Evolutionary conservation across 2,113 vertebrate species (phyloP).

Genomic region (Hassar affinis): DNA sequence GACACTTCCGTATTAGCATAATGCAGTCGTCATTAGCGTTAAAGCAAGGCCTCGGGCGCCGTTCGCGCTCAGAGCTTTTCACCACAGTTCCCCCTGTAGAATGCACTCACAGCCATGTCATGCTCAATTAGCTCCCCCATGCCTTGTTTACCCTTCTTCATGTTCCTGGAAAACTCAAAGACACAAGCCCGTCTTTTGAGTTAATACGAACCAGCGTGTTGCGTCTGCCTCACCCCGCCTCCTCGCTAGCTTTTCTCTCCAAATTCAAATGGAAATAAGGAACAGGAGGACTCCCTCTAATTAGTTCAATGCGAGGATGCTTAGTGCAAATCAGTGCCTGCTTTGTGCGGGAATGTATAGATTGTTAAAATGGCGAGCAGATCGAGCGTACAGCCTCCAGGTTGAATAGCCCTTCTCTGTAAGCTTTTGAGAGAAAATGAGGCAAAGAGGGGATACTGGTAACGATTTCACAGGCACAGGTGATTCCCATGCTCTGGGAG

Average conservation of each 20-base stretch:
- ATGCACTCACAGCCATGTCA: conserved; percentile 59
- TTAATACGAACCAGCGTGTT: conserved; percentile 53
- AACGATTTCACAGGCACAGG: conserved; percentile 28
- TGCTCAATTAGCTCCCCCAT: conserved; percentile 64
- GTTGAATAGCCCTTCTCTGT: conserved; percentile 65
- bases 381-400: conserved; percentile 67
- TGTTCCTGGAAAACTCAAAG: conserved; percentile 61
- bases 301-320: conserved; percentile 75
- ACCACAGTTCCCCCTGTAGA: conserved; percentile 52
- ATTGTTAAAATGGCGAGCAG: conserved; percentile 70
- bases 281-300: conserved; percentile 68
- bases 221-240: conserved; percentile 35
- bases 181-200: conserved; percentile 57
- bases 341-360: conserved; percentile 68
- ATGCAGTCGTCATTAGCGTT: conserved; percentile 35
- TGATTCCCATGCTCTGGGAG: conserved; percentile 24
- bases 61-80: conserved; percentile 29
- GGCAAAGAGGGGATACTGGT: conserved; percentile 51
- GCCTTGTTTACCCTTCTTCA: conserved; percentile 60
- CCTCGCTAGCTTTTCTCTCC: conserved; percentile 52
- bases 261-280: conserved; percentile 73
- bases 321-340: conserved; percentile 69
- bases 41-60: conserved; percentile 26
- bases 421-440: conserved; percentile 47
- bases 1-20: conserved; percentile 41